phyloP scores from a whole-genome alignment of 1,140 invertebrate genomes.

The Batillaria attramentaria region DNA sequence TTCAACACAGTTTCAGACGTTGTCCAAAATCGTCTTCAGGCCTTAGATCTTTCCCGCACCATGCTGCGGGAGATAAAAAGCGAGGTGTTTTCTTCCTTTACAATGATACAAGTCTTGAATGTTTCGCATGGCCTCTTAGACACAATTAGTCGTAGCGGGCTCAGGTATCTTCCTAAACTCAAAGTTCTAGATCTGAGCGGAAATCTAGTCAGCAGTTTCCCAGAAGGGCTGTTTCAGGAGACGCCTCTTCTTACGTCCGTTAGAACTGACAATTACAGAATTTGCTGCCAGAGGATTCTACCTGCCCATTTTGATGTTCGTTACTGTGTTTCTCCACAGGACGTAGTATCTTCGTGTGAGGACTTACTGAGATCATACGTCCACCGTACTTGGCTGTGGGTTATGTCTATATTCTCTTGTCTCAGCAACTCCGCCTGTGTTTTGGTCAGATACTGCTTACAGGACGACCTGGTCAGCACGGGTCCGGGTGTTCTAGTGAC shows the following conservation, averaged over 20 bases:
- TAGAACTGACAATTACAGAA: conserved; percentile 34
- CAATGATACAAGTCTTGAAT: conserved; percentile 7
- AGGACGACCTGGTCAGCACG: too few relatives aligned
- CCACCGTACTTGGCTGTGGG: conserved; percentile 42
- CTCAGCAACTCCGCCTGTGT: conserved; percentile 48
- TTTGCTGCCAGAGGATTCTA: conserved; percentile 42
- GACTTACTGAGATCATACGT: conserved; percentile 38
- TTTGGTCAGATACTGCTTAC: conserved; percentile 31
- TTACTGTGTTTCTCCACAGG: conserved; percentile 39
- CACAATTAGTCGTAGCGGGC: neutral
- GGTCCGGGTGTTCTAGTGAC: conserved; percentile 43
- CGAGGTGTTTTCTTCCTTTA: neutral
- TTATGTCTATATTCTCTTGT: conserved; percentile 39
- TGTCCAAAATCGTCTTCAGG: neutral
- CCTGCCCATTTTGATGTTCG: conserved; percentile 3
- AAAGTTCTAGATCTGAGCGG: conserved; percentile 10
- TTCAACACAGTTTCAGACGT: neutral
- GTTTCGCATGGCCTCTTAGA: neutral
- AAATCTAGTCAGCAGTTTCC: conserved; percentile 16
- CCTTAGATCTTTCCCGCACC: neutral
- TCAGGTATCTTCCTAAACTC: neutral
- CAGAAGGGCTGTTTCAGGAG: conserved; percentile 19
- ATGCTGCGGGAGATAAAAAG: neutral
- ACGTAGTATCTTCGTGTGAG: conserved; percentile 48
- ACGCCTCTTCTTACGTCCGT: conserved; percentile 1